Conservation (phyloP, 2,113 vertebrate genomes). For the Chelonoidis abingdonii region DNA sequence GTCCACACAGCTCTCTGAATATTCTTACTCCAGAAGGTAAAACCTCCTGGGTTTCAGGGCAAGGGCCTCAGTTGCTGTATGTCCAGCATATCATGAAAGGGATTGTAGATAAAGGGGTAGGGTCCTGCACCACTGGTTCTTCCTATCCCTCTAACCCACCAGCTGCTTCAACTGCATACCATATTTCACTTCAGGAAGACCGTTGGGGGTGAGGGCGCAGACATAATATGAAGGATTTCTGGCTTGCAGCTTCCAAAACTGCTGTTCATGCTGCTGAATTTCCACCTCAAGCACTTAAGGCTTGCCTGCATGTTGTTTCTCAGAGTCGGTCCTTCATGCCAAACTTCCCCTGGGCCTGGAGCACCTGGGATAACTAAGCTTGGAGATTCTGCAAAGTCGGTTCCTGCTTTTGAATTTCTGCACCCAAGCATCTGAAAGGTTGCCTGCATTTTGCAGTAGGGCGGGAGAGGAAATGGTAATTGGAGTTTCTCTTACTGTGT, state of each 20-base stretch:
- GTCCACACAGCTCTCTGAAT: neutral
- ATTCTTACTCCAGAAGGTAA: neutral
- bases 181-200: neutral
- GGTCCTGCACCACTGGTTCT: neutral
- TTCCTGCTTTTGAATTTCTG: neutral
- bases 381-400: neutral
- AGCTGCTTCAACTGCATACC: neutral
- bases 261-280: neutral
- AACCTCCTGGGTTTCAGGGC: neutral
- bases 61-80: neutral
- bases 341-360: neutral
- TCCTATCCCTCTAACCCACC: neutral
- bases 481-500: neutral
- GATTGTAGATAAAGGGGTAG: neutral
- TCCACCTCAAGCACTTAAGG: neutral
- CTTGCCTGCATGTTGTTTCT: neutral
- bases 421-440: neutral
- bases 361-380: neutral
- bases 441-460: neutral
- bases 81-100: neutral
- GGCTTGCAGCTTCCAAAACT: neutral
- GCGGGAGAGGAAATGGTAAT: neutral
- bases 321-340: neutral
- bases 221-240: neutral
- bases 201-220: neutral